Evolutionary conservation across 2,888 invertebrate genomes (phyloP), one percentile per base, ranked within the genome.

Genomic region (Conops quadrifasciatus): DNA sequence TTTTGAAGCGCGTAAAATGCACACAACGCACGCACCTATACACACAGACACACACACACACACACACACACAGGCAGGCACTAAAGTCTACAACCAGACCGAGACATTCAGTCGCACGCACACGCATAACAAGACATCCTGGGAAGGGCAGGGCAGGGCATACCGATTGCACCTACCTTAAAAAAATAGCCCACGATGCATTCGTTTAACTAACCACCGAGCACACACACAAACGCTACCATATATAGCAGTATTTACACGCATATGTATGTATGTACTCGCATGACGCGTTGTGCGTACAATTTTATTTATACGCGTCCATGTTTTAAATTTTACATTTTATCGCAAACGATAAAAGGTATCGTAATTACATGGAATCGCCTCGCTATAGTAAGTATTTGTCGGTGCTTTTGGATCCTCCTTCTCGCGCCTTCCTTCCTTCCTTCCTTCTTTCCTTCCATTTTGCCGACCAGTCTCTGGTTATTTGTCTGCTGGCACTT

Each of bases 261-360:
- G 59, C 59, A 60, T 1, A 62, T 43, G 24, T 15, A 26, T 26
- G 24, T 1, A 62, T 43, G 24, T 15, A 26, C 13, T 26, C 15
- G 19, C 56, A 26, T 43, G 36, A 36, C 28, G 43, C 59, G 47
- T 49, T 67, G 28, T 67, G 67, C 75, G 76, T 79, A 74, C 75
- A 80, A 4, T 78, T 81, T 81, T 82, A 80, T 80, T 78, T 78
- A 80, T 81, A 78, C 9, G 36, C 36, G 36, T 36, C 36, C 36
- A 36, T 36, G 36, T 80, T 78, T 79, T 78, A 77, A 78, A 82
- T 80, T 77, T 80, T 80, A 76, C 75, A 81, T 82, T n/a, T n/a
- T n/a, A n/a, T n/a, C n/a, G n/a, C n/a, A n/a, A 79, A 36, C 36
- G 36, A 36, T n/a, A n/a, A 9, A 9, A 7, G 36, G 36, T 36